These are phyloP conservation scores for Hemibagrus guttatus DNA, from an alignment of 2,797 vertebrate species.

Conservation along the genomic window DNA sequence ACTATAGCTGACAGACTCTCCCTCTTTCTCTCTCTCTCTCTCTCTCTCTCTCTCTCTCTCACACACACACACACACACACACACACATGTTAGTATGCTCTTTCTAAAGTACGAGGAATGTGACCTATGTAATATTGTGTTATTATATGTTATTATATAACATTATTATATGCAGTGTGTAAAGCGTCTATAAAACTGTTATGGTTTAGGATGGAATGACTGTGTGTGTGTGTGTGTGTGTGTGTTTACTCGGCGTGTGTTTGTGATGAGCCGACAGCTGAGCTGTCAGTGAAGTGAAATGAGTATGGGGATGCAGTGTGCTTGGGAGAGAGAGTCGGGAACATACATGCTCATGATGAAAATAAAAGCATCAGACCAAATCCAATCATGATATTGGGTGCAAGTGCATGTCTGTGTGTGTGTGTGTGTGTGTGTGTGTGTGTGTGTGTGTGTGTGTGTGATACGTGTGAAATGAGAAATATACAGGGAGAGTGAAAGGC, in stretches of 20 bases:
- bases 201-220: neutral
- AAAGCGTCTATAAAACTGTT: neutral
- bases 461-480: too few relatives aligned
- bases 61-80: conserved; percentile 13
- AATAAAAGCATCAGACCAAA: conserved; percentile 18
- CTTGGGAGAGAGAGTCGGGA: conserved; percentile 4
- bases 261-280: conserved; percentile 3
- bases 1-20: neutral
- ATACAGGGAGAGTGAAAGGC: too few relatives aligned
- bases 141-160: too few relatives aligned
- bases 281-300: conserved; percentile 19
- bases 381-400: neutral
- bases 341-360: conserved; percentile 29
- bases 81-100: neutral
- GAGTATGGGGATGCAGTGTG: neutral
- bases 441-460: neutral
- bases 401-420: neutral
- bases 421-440: neutral
- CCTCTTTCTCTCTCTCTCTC: neutral
- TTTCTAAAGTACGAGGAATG: neutral
- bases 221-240: conserved; percentile 18
- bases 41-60: neutral
- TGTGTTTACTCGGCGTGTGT: conserved; percentile 13
- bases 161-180: neutral
- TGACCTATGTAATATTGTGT: neutral